Evolutionary conservation across 2,888 invertebrate genomes (phyloP).

Genomic region (Drosophila formosana): DNA sequence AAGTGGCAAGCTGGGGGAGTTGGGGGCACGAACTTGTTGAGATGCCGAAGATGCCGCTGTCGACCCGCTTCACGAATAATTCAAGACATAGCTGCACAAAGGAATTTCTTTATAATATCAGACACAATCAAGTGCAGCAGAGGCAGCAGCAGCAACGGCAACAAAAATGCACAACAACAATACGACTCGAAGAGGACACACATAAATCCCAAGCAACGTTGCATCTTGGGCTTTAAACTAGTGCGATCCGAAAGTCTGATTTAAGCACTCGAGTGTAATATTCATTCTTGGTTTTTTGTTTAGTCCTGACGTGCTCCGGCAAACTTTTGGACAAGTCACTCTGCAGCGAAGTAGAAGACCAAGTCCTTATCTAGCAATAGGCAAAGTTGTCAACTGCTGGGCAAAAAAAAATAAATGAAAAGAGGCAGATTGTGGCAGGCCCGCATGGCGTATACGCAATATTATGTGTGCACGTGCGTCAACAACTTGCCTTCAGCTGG

Average conservation of each 20-base stretch:
- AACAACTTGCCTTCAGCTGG: conserved; percentile 37
- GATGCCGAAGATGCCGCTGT: conserved; percentile 18
- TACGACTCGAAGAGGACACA: neutral
- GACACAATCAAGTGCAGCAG: conserved; percentile 16
- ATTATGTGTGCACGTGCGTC: conserved; percentile 49
- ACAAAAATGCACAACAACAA: neutral
- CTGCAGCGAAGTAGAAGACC: neutral
- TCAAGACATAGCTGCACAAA: conserved; percentile 50
- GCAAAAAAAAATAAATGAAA: neutral
- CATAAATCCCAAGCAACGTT: conserved; percentile 21
- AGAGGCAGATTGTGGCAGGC: neutral
- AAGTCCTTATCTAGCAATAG: conserved; percentile 14
- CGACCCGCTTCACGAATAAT: conserved; percentile 34
- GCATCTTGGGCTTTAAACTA: conserved; percentile 12
- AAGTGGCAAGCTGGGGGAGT: neutral
- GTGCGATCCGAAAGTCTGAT: conserved; percentile 11
- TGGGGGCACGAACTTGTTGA: neutral
- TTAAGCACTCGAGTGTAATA: conserved; percentile 16
- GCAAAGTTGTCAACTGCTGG: conserved; percentile 16
- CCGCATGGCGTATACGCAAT: conserved; percentile 45
- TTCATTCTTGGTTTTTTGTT: neutral
- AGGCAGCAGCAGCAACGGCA: conserved; percentile 5
- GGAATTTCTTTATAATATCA: conserved; percentile 57
- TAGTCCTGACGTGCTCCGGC: conserved; percentile 3
- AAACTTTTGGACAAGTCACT: conserved; percentile 25